Conservation (phyloP, 2,797 vertebrate species). For the Rhinoraja longicauda region DNA sequence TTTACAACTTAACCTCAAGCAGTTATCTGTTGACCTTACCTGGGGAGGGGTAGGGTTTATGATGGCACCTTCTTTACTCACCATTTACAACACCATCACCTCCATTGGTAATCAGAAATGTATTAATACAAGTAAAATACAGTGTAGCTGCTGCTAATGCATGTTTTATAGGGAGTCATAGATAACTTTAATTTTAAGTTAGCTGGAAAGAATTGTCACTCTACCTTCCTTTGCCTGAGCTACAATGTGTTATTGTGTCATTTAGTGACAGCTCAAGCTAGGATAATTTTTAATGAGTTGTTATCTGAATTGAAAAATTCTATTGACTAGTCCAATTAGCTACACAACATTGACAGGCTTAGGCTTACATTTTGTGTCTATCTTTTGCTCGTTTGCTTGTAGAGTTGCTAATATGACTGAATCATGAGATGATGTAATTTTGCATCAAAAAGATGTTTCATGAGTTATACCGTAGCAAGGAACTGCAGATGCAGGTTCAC, state of each 20-base stretch:
- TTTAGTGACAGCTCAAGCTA: not conserved
- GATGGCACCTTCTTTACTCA: not conserved
- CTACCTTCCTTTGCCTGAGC: not conserved
- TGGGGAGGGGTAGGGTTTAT: too few species aligned
- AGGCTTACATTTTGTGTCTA: not conserved
- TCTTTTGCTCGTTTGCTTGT: not conserved
- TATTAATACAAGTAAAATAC: not conserved
- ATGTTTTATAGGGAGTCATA: not conserved
- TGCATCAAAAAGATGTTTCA: too few species aligned
- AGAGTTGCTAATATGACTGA: not conserved
- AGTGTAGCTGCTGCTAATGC: not conserved
- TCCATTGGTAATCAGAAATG: not conserved
- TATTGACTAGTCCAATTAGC: not conserved
- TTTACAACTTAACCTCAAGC: too few species aligned
- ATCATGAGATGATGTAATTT: not conserved
- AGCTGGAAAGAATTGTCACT: conserved; percentile 1
- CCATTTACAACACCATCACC: not conserved
- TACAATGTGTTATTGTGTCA: not conserved
- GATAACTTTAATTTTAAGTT: not conserved
- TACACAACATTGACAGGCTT: conserved; percentile 4
- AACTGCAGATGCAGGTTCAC: too few species aligned
- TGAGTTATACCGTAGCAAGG: too few species aligned
- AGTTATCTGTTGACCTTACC: too few species aligned
- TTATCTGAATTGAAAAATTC: conserved; percentile 25
- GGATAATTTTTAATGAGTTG: conserved; percentile 19